Evolutionary conservation across 2,888 invertebrate genomes (phyloP), one percentile per base, ranked within the genome.

Genomic region (Nomada fucata): DNA sequence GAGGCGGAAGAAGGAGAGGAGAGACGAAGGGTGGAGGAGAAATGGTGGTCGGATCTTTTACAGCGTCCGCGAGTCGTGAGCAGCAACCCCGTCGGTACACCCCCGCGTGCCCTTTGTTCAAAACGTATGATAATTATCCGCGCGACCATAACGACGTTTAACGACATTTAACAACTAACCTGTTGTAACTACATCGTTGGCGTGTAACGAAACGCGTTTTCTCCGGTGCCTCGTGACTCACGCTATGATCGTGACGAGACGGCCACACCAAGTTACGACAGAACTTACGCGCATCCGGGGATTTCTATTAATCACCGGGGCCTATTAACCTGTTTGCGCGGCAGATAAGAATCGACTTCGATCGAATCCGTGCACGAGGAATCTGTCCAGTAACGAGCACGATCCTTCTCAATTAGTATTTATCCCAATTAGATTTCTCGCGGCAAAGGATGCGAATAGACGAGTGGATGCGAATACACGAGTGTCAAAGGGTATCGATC

Each of bases 121-220:
- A 76, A 67, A 76, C 70, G 73, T 81, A 87, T 82, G 81, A 86
- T 87, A 85, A 91, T 86, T 88, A 90, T 90, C 89, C 82, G 84
- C 81, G 79, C 75, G 80, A 80, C 80, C 84, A 86, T 88, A 88
- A 90, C 86, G 82, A 87, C 83, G 85, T 85, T 87, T 87, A 90
- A 89, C 86, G 88, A 89, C 90, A 88, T 90, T 90, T 88, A 90
- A 86, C 84, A 85, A 85, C 83, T 87, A 82, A 80, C 83, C 81
- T 79, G 82, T 78, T 84, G 83, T 79, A 88, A 89, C 85, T 87
- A 81, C 86, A 85, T 85, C 86, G 85, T 84, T 86, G 83, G 76
- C 82, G 85, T 88, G 87, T 89, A 91, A 91, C 85, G 83, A 88
- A 91, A 88, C 86, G 76, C 81, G 71, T 84, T 80, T 82, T 82